Evolutionary conservation across 1,140 invertebrate genomes (phyloP).

Genomic region (Portunus trituberculatus): DNA sequence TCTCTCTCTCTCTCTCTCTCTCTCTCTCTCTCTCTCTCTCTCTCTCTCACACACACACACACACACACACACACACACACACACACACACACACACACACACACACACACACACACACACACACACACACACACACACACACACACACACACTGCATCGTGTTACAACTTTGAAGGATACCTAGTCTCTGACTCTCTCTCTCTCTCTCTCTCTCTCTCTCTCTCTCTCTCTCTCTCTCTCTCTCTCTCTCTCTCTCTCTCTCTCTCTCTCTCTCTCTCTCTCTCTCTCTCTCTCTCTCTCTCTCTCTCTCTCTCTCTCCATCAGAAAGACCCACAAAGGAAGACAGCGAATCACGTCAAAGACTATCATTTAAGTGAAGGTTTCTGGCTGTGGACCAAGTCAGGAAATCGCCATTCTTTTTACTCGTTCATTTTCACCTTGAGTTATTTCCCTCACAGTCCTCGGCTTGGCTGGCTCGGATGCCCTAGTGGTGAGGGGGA

Average conservation of each 20-base stretch:
- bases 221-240: constrained; percentile 4
- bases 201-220: constrained; percentile 7
- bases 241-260: constrained; percentile 15
- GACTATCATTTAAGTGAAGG: neutral
- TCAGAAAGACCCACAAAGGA: neutral
- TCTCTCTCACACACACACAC: no score
- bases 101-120: no score
- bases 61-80: no score
- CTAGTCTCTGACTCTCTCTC: neutral
- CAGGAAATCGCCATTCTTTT: constrained; percentile 7
- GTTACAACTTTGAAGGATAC: no score
- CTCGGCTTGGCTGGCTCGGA: neutral
- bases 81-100: no score
- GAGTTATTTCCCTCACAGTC: constrained; percentile 1
- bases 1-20: no score
- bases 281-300: neutral
- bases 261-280: neutral
- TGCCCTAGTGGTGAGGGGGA: no score
- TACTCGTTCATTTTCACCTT: neutral
- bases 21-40: no score
- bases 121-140: no score
- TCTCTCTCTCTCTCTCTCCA: neutral
- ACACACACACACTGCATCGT: no score
- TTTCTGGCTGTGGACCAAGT: neutral
- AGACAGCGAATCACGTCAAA: neutral